Base-by-base conservation (phyloP, 2,113 vertebrate genomes). In the Gnathonemus longibarbis region DNA sequence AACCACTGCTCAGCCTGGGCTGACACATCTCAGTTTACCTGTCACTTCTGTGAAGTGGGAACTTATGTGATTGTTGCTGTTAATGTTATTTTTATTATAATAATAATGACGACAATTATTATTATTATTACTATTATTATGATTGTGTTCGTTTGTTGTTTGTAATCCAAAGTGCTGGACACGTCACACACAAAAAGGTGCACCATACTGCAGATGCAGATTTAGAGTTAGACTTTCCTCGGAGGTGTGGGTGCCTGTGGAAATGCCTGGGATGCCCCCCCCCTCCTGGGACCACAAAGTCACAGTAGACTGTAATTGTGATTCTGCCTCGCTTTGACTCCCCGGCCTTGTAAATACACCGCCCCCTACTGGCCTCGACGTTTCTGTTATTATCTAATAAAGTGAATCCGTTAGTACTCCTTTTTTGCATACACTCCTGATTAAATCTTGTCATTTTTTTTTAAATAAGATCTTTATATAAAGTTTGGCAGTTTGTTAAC, bases 31-130 rank as follows among this genome's bases (percentile, higher is more conserved):
- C 94, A 94, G 94, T 96, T 94, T 97, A 96, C 96, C 97, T 97
- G 97, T 98, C 97, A 99, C 98, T 99, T 99, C 98, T 98, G 96
- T 99, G 98, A 99, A 99, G 98, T 99, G 97, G 96, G 97, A 98
- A 92, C 96, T 96, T 94, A 96, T 92, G 94, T 96, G 96, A 94
- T 93, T 92, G 93, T 92, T 90, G 92, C 93, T 91, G 92, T 92
- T 94, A 92, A 94, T 95, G 92, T 96, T 96, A 93, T 96, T 94
- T 91, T 96, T 94, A 93, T 96, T 95, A 96, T 95, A 94, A 96
- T 95, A 95, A 95, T 96, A 95, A 96, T 96, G 94, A 92, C 91
- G 92, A 91, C 89, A 88, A 89, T 91, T 94, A 92, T 95, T 53
- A 94, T 90, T 94, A 84, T 83, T 50, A 85, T 91, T 58, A 89